A percentile compares a stretch with the other conserved stretches of the same genome.
These are phyloP conservation scores for Falcaria lacertinaria DNA, from an alignment of 2,888 invertebrate genomes.

Conservation along the genomic window DNA sequence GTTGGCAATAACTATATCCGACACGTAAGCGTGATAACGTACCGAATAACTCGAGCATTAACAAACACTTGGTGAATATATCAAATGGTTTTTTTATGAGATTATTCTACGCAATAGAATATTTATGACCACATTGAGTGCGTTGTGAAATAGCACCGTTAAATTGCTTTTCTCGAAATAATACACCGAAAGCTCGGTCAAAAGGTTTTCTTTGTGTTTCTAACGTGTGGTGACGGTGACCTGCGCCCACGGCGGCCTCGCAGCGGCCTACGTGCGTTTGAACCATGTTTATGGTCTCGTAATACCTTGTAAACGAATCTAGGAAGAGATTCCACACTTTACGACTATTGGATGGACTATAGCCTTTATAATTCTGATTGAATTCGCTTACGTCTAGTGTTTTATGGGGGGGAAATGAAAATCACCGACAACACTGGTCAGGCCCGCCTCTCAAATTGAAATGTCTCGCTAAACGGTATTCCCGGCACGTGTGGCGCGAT, in stretches of 20 bases:
- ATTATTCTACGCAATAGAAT: slow-evolving; percentile 12
- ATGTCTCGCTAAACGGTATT: slow-evolving; percentile 36
- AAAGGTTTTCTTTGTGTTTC: slow-evolving; percentile 15
- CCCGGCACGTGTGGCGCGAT: slow-evolving; percentile 43
- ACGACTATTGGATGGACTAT: slow-evolving; percentile 44
- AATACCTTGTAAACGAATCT: slow-evolving; percentile 55
- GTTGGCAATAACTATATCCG: slow-evolving; percentile 1
- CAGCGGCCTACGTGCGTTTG: slow-evolving; percentile 38
- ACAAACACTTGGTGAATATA: slow-evolving; percentile 4
- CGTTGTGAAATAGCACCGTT: slow-evolving; percentile 10
- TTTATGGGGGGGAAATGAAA: slow-evolving; percentile 45
- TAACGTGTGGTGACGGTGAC: slow-evolving; percentile 18
- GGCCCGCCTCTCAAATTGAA: slow-evolving; percentile 48
- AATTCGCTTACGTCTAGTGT: slow-evolving; percentile 31
- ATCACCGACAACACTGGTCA: slow-evolving; percentile 18
- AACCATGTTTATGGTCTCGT: slow-evolving; percentile 46
- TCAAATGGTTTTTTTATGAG: slow-evolving; percentile 7
- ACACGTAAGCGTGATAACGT: background rate
- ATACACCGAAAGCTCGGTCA: slow-evolving; percentile 10
- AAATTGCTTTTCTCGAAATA: no score
- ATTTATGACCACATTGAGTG: background rate
- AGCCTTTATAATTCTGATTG: slow-evolving; percentile 39
- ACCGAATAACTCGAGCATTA: background rate
- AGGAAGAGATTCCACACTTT: slow-evolving; percentile 52
- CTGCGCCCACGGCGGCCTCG: slow-evolving; percentile 44